Percentiles rank a stretch among this genome's conserved stretches.
These are phyloP conservation scores for Pachyramphus minor DNA, from an alignment of 2,113 vertebrate genomes.

Conservation along the genomic window DNA sequence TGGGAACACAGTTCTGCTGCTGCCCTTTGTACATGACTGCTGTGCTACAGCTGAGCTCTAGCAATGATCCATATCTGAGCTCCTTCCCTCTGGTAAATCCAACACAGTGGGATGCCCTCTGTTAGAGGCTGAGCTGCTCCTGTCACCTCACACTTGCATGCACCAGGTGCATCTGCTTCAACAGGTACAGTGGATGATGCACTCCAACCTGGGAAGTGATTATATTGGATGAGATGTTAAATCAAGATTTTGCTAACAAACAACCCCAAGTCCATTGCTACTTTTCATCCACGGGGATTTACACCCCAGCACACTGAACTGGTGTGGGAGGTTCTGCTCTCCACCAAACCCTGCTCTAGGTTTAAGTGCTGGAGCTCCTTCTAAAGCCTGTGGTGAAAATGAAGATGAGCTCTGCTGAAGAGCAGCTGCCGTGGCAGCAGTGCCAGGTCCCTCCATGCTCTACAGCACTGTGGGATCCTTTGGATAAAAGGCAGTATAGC, in stretches of 20 bases:
- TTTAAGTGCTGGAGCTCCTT: not conserved
- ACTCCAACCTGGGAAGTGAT: not conserved
- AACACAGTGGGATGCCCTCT: not conserved
- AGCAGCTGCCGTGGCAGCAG: not conserved
- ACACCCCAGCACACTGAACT: not conserved
- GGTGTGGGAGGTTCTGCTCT: not conserved
- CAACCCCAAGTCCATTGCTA: not conserved
- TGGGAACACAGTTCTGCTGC: not conserved
- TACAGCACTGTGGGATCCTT: slow-evolving; percentile 55
- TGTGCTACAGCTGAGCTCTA: not conserved
- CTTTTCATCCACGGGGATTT: not conserved
- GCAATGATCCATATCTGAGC: not conserved
- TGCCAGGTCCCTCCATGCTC: slow-evolving; percentile 52
- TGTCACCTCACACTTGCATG: not conserved
- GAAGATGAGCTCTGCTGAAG: slow-evolving; percentile 16
- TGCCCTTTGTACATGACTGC: not conserved
- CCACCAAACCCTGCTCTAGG: not conserved
- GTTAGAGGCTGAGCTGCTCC: not conserved
- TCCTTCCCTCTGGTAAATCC: not conserved
- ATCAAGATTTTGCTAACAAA: not conserved
- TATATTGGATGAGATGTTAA: not conserved
- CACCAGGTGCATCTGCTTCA: not conserved
- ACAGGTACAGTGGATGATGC: not conserved
- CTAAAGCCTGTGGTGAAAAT: not conserved
- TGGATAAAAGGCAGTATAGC: slow-evolving; percentile 53